Percentiles rank a stretch among this genome's conserved stretches.
These are phyloP conservation scores for Digitonthophagus gazella DNA, from an alignment of 2,888 invertebrate species.

Conservation along the genomic window DNA sequence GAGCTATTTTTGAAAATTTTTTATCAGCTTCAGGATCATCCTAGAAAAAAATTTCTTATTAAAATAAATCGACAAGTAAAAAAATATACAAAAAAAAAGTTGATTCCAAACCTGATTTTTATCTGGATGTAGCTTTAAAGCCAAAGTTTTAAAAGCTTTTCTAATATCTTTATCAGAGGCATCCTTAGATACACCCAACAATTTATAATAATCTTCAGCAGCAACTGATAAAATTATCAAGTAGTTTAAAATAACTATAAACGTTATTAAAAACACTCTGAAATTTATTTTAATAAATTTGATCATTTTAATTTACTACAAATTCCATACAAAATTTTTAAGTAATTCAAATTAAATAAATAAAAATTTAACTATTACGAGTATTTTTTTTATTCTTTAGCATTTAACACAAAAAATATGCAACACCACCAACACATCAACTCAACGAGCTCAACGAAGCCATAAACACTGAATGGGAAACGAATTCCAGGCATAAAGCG, in stretches of 20 bases:
- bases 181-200: conserved; percentile 58
- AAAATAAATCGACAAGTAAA: background rate
- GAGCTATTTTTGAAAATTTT: conserved; percentile 74
- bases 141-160: conserved; percentile 70
- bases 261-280: too few species aligned
- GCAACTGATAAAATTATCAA: background rate
- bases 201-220: conserved; percentile 43
- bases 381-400: too few species aligned
- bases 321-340: background rate
- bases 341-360: background rate
- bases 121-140: conserved; percentile 70
- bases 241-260: background rate
- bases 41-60: conserved; percentile 50
- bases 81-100: background rate
- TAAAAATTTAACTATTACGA: background rate
- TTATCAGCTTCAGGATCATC: conserved; percentile 71
- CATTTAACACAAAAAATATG: background rate
- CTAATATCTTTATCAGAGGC: conserved; percentile 68
- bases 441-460: background rate
- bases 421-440: background rate
- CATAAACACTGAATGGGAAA: background rate
- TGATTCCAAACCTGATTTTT: conserved; percentile 59
- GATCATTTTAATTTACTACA: background rate
- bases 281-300: background rate
- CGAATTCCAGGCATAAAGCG: background rate